A percentile compares a stretch with the other conserved stretches of the same genome.
These are phyloP conservation scores for Anagrus nilaparvatae DNA, from an alignment of 1,140 invertebrate genomes.

Conservation along the genomic window DNA sequence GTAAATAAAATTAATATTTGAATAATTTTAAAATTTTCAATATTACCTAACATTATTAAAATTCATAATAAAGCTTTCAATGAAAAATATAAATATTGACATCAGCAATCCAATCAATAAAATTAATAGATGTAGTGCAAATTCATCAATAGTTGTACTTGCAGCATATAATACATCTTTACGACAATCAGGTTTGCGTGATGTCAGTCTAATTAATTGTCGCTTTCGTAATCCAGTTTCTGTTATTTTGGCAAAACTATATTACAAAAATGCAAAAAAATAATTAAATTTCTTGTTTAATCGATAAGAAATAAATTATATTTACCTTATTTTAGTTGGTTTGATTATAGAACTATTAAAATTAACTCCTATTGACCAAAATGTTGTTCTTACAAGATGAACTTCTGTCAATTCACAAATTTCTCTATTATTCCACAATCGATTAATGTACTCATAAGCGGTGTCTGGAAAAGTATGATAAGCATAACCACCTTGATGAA, in stretches of 20 bases:
- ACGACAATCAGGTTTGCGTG: not conserved
- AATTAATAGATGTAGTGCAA: not conserved
- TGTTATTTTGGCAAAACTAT: not conserved
- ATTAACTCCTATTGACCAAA: conserved; percentile 12
- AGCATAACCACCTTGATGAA: conserved; percentile 13
- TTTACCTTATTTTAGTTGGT: conserved; percentile 15
- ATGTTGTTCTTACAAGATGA: conserved; percentile 3
- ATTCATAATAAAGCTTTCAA: no score
- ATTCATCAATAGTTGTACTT: not conserved
- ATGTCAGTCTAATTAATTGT: not conserved
- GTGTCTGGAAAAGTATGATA: conserved; percentile 17
- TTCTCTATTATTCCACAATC: conserved; percentile 15
- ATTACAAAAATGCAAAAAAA: not conserved
- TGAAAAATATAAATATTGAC: not conserved
- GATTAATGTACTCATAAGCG: conserved; percentile 15
- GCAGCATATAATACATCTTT: not conserved
- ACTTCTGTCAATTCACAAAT: conserved; percentile 19
- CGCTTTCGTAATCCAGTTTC: not conserved
- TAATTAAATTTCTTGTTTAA: no score
- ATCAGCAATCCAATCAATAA: not conserved
- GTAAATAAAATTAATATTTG: no score
- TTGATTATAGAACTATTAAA: conserved; percentile 16
- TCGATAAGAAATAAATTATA: no score
- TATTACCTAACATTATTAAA: no score
- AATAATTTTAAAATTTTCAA: no score